Evolutionary conservation across 2,113 vertebrate genomes (phyloP), one percentile per base, ranked within the genome.

Genomic region (Oreochromis tanganicae): DNA sequence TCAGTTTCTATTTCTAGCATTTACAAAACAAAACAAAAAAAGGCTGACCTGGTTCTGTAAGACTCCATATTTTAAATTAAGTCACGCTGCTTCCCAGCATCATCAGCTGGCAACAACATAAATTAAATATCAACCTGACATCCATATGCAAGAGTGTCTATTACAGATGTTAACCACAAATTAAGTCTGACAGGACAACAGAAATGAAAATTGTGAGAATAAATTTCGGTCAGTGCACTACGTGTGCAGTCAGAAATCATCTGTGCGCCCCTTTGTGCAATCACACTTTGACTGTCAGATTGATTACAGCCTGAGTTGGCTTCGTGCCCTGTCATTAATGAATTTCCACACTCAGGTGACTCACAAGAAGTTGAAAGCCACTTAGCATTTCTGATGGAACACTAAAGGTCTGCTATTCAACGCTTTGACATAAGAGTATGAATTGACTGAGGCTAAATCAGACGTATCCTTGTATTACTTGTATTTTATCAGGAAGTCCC

Each of bases 251-350:
- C 24, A 83, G 57, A 73, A 86, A 82, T 89, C 46, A 68, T 19
- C 34, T 13, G 34, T 34, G 16, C 24, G 36, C 73, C 41, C 46
- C 75, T 32, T 32, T 50, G 85, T 61, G 36, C 50, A 59, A 43
- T 82, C 81, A 11, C 81, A 57, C 83, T 41, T 27, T 52, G 80
- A 89, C 80, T 85, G 86, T 57, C 78, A 88, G 83, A 81, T 63
- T 87, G 59, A 91, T 92, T 83, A 82, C 57, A 56, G 57, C 59
- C 50, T 10, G 34, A 29, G 38, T 80, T 66, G 52, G 27, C 81
- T 75, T 86, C 6, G 21, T 48, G 52, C 86, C 87, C 68, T 61
- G 29, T 56, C 71, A 75, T 83, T 59, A 81, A 89, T 93, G 87
- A 73, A 84, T 89, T 87, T 88, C 16, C 19, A 19, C 11, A 81